Evolutionary conservation across 2,797 vertebrate species (phyloP).

Genomic region (Esox masquinongy): DNA sequence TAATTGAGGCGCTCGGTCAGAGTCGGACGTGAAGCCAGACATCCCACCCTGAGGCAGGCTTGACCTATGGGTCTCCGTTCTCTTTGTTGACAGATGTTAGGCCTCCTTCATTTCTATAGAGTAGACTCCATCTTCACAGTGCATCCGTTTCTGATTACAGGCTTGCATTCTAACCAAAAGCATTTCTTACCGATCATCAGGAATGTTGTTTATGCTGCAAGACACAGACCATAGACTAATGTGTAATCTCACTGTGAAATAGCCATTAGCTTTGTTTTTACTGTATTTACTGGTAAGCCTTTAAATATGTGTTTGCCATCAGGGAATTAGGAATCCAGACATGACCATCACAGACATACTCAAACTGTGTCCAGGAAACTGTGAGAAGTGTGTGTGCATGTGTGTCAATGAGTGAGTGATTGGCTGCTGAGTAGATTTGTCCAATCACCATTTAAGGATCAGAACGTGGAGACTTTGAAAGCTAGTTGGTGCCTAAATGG

Average conservation of each 20-base stretch:
- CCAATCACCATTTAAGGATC: neutral
- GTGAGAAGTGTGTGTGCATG: slow-evolving; percentile 19
- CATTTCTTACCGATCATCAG: slow-evolving; percentile 37
- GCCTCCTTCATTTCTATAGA: neutral
- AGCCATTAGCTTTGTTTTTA: neutral
- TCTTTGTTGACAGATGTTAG: slow-evolving; percentile 25
- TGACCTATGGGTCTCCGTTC: neutral
- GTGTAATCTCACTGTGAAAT: slow-evolving; percentile 46
- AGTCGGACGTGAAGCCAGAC: neutral
- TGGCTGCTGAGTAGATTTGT: neutral
- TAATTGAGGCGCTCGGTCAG: neutral
- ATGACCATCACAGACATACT: slow-evolving; percentile 44
- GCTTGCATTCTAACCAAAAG: slow-evolving; percentile 19
- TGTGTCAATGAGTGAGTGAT: neutral
- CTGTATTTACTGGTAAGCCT: slow-evolving; percentile 43
- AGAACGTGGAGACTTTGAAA: neutral
- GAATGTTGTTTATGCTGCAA: slow-evolving; percentile 50
- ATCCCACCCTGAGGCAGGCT: neutral
- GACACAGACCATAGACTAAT: slow-evolving; percentile 54
- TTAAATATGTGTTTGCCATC: slow-evolving; percentile 56
- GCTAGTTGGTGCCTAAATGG: slow-evolving; percentile 16
- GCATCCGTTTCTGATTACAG: slow-evolving; percentile 26
- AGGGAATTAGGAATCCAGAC: slow-evolving; percentile 41
- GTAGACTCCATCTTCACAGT: slow-evolving; percentile 22
- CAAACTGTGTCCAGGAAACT: slow-evolving; percentile 16